phyloP scores from a whole-genome alignment of 2,797 vertebrate species.

The Acipenser oxyrinchus region DNA sequence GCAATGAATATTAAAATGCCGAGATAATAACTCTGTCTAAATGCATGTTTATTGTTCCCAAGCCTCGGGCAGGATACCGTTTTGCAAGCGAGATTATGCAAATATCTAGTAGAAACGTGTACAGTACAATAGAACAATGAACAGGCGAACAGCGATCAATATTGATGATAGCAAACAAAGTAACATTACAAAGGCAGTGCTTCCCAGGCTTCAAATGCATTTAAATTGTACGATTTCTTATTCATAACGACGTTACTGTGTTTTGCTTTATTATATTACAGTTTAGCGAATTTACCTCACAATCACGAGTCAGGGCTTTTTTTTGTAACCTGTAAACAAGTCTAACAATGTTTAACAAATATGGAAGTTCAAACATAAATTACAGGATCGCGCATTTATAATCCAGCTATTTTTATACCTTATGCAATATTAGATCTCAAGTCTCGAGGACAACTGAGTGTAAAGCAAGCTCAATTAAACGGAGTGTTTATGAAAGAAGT shows the following conservation, averaged over 20 bases:
- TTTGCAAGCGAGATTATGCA: conserved; percentile 48
- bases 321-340: conserved; percentile 7
- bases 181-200: conserved; percentile 14
- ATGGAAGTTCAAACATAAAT: conserved; percentile 60
- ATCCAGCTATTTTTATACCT: conserved; percentile 61
- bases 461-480: conserved; percentile 13
- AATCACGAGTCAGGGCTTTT: conserved; percentile 6
- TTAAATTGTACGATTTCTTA: neutral
- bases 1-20: conserved; percentile 15
- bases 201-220: conserved; percentile 10
- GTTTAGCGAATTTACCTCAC: conserved; percentile 4
- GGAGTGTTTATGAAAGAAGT: conserved; percentile 10
- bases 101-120: conserved; percentile 41
- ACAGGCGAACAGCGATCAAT: conserved; percentile 22
- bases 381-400: conserved; percentile 62
- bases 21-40: conserved; percentile 49
- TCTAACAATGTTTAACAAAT: conserved; percentile 27
- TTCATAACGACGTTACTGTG: neutral
- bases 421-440: conserved; percentile 61
- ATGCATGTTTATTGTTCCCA: conserved; percentile 48
- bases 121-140: conserved; percentile 32
- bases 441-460: conserved; percentile 36
- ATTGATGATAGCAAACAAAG: conserved; percentile 7
- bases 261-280: conserved; percentile 6
- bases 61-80: conserved; percentile 44